Evolutionary conservation across 1,140 invertebrate genomes (phyloP).

Genomic region (Elymnias hypermnestra): DNA sequence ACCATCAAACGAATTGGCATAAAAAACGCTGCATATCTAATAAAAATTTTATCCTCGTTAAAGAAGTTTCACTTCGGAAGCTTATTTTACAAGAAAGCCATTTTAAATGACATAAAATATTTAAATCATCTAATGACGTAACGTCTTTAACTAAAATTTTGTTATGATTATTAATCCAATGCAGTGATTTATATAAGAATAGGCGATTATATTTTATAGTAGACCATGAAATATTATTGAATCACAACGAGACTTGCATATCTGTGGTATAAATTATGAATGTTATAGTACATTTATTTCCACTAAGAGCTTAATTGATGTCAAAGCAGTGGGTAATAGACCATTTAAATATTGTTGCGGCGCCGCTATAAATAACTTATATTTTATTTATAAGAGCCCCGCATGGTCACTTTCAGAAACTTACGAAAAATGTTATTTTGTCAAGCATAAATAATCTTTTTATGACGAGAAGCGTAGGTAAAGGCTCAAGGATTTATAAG

Average conservation of each 20-base stretch:
- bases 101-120: too few relatives aligned
- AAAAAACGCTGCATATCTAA: too few relatives aligned
- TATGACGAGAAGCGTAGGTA: constrained; percentile 74
- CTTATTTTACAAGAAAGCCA: too few relatives aligned
- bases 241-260: too few relatives aligned
- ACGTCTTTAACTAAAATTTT: too few relatives aligned
- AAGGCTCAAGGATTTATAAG: constrained; percentile 75
- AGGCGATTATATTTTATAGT: neutral
- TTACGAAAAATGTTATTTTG: constrained; percentile 73
- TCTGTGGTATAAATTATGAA: neutral
- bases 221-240: too few relatives aligned
- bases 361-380: constrained; percentile 63
- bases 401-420: constrained; percentile 59
- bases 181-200: too few relatives aligned
- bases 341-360: constrained; percentile 25
- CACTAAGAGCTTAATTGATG: constrained; percentile 13
- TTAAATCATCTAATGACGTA: too few relatives aligned
- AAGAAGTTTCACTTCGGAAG: too few relatives aligned
- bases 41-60: too few relatives aligned
- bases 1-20: too few relatives aligned
- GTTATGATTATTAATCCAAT: too few relatives aligned
- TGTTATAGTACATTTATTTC: constrained; percentile 5
- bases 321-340: constrained; percentile 21
- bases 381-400: constrained; percentile 63
- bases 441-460: constrained; percentile 74